Percentiles rank a stretch among this genome's conserved stretches.
Conservation (phyloP, 2,888 invertebrate species). For the Platycheirus rosarum region DNA sequence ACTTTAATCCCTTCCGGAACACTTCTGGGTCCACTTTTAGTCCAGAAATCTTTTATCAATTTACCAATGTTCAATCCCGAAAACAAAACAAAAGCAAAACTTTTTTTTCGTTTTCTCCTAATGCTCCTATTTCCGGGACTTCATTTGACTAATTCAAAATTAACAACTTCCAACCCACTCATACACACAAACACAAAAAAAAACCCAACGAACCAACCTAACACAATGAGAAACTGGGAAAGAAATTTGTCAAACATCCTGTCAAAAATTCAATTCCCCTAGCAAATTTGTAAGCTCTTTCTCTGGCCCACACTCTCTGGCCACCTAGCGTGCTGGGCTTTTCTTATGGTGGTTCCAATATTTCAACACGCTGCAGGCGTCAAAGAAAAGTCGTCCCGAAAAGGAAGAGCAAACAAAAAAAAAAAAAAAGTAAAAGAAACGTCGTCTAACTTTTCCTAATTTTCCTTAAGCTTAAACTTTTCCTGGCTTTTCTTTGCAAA, state of each 20-base stretch:
- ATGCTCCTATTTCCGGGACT: conserved; percentile 59
- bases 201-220: neutral
- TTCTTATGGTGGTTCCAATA: conserved; percentile 1
- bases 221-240: conserved; percentile 3
- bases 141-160: conserved; percentile 70
- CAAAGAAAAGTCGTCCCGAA: conserved; percentile 52
- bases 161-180: conserved; percentile 61
- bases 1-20: conserved; percentile 31
- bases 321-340: neutral
- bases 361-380: conserved; percentile 55
- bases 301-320: neutral
- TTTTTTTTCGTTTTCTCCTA: conserved; percentile 17
- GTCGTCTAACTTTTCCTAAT: conserved; percentile 66
- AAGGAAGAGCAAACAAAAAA: conserved; percentile 7
- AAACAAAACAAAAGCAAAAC: conserved; percentile 10
- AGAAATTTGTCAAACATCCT: conserved; percentile 69
- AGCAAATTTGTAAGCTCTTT: conserved; percentile 34
- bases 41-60: conserved; percentile 55
- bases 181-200: neutral
- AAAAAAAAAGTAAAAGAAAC: conserved; percentile 31
- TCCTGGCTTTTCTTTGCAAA: conserved; percentile 8
- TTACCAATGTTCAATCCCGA: conserved; percentile 27
- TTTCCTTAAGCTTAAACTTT: conserved; percentile 69
- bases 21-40: conserved; percentile 25
- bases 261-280: conserved; percentile 72